These are phyloP conservation scores for Argyra leucocephala DNA, from an alignment of 2,888 invertebrate genomes.

Conservation along the genomic window DNA sequence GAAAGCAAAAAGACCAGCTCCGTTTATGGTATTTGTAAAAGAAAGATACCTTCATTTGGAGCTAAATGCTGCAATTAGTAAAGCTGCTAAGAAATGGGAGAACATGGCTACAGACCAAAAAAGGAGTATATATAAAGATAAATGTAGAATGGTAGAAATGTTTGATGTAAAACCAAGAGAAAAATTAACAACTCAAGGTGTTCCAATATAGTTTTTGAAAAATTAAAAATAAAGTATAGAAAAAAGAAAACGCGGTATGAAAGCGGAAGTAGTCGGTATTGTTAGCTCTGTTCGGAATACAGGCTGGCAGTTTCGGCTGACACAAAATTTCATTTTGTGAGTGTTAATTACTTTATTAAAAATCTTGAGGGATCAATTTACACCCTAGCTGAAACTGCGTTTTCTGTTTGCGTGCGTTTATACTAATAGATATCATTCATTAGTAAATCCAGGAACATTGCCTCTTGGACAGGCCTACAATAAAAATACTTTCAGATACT, in stretches of 20 bases:
- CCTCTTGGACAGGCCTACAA: conserved; percentile 42
- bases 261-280: conserved; percentile 18
- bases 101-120: not conserved
- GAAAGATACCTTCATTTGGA: not conserved
- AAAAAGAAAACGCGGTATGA: conserved; percentile 14
- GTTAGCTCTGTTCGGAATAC: not conserved
- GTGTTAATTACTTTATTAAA: conserved; percentile 38
- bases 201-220: conserved; percentile 19
- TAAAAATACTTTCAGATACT: conserved; percentile 39
- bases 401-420: conserved; percentile 45
- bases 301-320: not conserved
- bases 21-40: conserved; percentile 4
- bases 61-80: not conserved
- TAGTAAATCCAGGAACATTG: conserved; percentile 41
- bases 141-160: not conserved
- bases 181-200: conserved; percentile 20
- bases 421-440: conserved; percentile 37
- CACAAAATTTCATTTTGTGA: conserved; percentile 32
- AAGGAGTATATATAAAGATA: not conserved
- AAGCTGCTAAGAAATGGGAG: not conserved
- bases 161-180: conserved; percentile 7
- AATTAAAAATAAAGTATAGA: conserved; percentile 15
- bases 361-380: conserved; percentile 31
- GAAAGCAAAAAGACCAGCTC: not conserved
- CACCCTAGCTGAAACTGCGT: conserved; percentile 48